Evolutionary conservation across 1,140 invertebrate genomes (phyloP), one percentile per base, ranked within the genome.

Genomic region (Mamestra configurata): DNA sequence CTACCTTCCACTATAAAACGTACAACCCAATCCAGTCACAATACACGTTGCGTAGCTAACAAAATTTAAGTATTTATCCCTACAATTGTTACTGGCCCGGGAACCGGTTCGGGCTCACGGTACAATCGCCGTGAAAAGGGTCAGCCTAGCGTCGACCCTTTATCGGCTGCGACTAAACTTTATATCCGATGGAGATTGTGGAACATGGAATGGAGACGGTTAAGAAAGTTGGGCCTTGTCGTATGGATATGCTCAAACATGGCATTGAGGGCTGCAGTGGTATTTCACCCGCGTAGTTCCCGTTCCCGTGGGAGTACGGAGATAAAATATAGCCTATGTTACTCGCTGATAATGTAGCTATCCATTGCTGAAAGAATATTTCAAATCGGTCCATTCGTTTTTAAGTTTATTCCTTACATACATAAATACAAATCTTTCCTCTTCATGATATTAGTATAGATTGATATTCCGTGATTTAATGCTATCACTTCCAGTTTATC

Each of bases 21-120:
- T 22, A 55, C 51, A 49, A 46, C 64, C 18, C 64, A 68, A 68
- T 68, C 40, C 4, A 49, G 40, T 37, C 37, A n/a, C 35, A 40
- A 46, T 24, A 68, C 64, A 18, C 40, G 40, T 46, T 46, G 64
- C 37, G 20, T 15, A 15, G 59, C 64, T 46, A 68, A 68, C 64
- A 46, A 68, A 68, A 68, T 68, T 68, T 68, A 46, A 68, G 64
- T 68, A 68, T 68, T 68, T 68, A 68, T 68, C 40, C 37, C 46
- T 27, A 24, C 37, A 46, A 46, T 68, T 68, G 64, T 68, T 46
- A 49, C 40, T 11, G 40, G 20, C 20, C 46, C 64, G 43, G 61
- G 22, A 66, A 66, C 37, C 61, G 22, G 40, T 64, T 64, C 35
- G 37, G 13, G 10, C 64, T 49, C 40, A 68, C 64, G 64, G 64